Evolutionary conservation across 2,113 vertebrate species (phyloP).

Genomic region (Cyprinodon variegatus): DNA sequence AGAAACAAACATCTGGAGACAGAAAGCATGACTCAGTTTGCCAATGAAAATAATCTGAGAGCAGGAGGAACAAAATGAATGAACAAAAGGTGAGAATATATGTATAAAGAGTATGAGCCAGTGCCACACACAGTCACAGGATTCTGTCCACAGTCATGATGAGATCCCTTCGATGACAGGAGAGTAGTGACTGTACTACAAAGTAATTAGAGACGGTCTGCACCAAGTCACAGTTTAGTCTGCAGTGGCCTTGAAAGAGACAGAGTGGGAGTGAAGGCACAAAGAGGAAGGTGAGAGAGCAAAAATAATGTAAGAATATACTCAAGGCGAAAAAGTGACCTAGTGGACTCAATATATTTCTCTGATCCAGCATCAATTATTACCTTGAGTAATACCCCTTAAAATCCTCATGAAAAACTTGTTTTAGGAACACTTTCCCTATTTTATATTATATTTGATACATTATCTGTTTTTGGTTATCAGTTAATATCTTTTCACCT

Average conservation of each 20-base stretch:
- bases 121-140: slow-evolving; percentile 72
- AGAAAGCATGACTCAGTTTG: slow-evolving; percentile 23
- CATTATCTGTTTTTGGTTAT: too few relatives aligned
- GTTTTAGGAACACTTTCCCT: too few relatives aligned
- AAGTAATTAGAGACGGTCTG: slow-evolving; percentile 75
- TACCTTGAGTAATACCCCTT: neutral
- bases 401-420: neutral
- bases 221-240: slow-evolving; percentile 77
- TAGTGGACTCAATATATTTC: neutral
- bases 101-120: slow-evolving; percentile 16
- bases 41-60: slow-evolving; percentile 48
- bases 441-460: too few relatives aligned
- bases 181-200: slow-evolving; percentile 59
- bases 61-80: slow-evolving; percentile 27
- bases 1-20: slow-evolving; percentile 45
- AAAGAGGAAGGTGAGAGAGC: slow-evolving; percentile 55
- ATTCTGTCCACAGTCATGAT: slow-evolving; percentile 48
- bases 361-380: neutral
- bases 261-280: slow-evolving; percentile 72
- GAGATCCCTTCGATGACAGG: slow-evolving; percentile 63
- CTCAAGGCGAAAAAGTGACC: neutral
- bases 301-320: slow-evolving; percentile 20
- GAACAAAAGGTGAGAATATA: slow-evolving; percentile 25
- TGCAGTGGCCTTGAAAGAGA: slow-evolving; percentile 68
- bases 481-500: too few relatives aligned